Evolutionary conservation across 30 jellyfish, hydroid and myxozoan species (phyloP), one percentile per base, ranked within the genome.

Genomic region (Cassiopea andromeda): DNA sequence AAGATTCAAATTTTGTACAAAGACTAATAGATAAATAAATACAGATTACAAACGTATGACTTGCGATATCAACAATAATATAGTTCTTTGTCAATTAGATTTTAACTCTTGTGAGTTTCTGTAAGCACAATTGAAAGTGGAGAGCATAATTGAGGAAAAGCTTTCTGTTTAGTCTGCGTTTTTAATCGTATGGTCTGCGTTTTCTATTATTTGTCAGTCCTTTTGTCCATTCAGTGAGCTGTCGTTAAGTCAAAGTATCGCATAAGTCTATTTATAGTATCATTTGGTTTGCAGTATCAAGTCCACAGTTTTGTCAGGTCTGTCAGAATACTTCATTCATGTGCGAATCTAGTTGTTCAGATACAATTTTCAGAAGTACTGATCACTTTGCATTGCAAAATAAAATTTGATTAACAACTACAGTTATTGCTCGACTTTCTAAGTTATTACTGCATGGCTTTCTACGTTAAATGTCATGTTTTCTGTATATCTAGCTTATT

Each of bases 11-110:
- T 64, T 64, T 64, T 64, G 19, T 64, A 64, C 73, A 64, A 64
- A 64, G 73, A 14, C 73, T 64, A 64, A 64, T 64, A 64, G 73
- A 64, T 64, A 64, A 64, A 64, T 64, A 64, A 64, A 64, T 64
- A 64, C 73, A 64, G 19, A 9, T 17, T 64, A 64, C 73, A 64
- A 64, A 64, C 73, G 73, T 27, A 54, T 54, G 64, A 54, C 12
- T 54, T 54, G 10, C 12, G 64, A 54, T 54, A 10, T 54, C 64
- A 54, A 54, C 7, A 54, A 54, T 54, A 54, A 54, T 10, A 6
- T 10, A 6, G 64, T 54, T 54, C 64, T 54, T 54, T 54, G 64
- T 54, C 64, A 54, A 54, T 3, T 6, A 54, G 12, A 10, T 54
- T 54, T 54, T 54, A 10, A 10, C 64, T 54, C 12, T 27, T 27